Conservation (phyloP, 2,797 vertebrate genomes). For the Geotrypetes seraphini region DNA sequence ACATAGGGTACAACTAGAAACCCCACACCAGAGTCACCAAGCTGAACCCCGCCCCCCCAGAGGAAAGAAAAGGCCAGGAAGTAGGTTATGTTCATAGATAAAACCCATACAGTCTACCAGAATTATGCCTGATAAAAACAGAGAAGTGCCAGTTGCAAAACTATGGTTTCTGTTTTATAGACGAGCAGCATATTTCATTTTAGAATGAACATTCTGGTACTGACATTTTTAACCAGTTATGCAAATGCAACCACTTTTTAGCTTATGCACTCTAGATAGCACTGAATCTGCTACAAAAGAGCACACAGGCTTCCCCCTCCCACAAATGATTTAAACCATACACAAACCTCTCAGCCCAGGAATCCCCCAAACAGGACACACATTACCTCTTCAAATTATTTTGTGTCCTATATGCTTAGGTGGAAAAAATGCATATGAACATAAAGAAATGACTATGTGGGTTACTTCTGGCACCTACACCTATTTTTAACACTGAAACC, state of each 20-base stretch:
- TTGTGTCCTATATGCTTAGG: not conserved
- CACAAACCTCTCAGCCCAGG: constrained; percentile 10
- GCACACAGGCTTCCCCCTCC: constrained; percentile 32
- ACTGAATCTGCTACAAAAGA: not conserved
- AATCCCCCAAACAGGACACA: constrained; percentile 27
- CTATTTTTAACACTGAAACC: not conserved
- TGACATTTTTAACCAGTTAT: not conserved
- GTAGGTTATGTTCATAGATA: too few species aligned
- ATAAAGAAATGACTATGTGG: not conserved
- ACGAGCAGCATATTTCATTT: too few species aligned
- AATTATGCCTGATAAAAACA: too few species aligned
- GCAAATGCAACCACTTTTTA: not conserved
- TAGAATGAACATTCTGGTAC: not conserved
- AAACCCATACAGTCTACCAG: too few species aligned
- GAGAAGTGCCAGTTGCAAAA: too few species aligned
- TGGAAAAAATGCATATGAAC: not conserved
- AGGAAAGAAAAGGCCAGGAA: too few species aligned
- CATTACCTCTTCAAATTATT: not conserved
- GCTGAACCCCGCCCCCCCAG: too few species aligned
- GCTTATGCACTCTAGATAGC: not conserved
- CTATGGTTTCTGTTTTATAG: too few species aligned
- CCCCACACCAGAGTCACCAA: too few species aligned
- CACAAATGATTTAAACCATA: constrained; percentile 14
- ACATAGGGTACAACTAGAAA: too few species aligned
- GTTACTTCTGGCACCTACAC: not conserved